phyloP scores from a whole-genome alignment of 2,113 vertebrate genomes.

The Brachypteracias leptosomus region DNA sequence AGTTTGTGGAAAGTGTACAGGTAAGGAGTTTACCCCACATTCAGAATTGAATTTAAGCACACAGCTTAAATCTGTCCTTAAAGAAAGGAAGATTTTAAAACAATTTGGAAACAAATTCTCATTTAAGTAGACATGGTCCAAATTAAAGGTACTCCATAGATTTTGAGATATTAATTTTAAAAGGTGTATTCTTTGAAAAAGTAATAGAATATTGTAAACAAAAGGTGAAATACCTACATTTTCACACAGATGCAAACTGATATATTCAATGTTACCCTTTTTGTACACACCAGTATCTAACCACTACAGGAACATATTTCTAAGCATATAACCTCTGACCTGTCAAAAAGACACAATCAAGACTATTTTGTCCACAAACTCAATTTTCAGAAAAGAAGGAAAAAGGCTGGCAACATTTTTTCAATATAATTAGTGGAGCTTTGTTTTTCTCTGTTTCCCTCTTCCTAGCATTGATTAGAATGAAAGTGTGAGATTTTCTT shows the following conservation, averaged over 20 bases:
- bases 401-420: neutral
- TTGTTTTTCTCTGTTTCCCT: neutral
- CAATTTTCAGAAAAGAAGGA: neutral
- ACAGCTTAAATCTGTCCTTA: neutral
- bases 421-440: neutral
- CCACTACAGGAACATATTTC: neutral
- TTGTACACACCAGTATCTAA: neutral
- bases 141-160: neutral
- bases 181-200: neutral
- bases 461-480: neutral
- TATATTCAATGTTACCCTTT: neutral
- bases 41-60: neutral
- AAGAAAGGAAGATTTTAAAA: neutral
- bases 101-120: neutral
- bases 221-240: neutral
- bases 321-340: neutral
- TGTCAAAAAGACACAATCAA: neutral
- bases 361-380: neutral
- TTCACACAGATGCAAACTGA: neutral
- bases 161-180: neutral
- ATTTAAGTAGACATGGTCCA: neutral
- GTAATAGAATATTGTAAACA: neutral
- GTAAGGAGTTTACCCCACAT: neutral
- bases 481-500: neutral
- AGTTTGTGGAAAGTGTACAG: neutral